These are phyloP conservation scores for Tyto alba DNA, from an alignment of 2,113 vertebrate genomes.

Conservation along the genomic window DNA sequence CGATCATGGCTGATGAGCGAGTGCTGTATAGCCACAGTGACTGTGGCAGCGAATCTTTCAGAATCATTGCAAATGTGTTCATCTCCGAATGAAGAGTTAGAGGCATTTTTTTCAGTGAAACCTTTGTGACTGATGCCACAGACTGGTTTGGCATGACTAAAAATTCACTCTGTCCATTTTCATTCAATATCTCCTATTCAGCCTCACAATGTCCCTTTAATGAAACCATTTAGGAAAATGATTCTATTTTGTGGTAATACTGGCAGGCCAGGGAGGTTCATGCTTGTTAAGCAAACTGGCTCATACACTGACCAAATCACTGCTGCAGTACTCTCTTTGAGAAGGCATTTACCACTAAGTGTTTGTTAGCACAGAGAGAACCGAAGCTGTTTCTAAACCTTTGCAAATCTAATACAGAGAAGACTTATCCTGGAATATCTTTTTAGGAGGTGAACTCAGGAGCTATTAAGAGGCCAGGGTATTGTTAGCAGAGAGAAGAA, in stretches of 20 bases:
- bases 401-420: slow-evolving; percentile 39
- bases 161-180: not conserved
- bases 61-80: not conserved
- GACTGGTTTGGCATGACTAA: not conserved
- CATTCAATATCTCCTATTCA: not conserved
- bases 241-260: slow-evolving; percentile 21
- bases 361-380: slow-evolving; percentile 13
- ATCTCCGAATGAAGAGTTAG: not conserved
- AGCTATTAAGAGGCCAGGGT: slow-evolving; percentile 5
- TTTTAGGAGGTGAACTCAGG: slow-evolving; percentile 38
- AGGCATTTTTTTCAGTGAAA: not conserved
- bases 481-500: slow-evolving; percentile 29
- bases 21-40: not conserved
- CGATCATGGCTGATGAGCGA: not conserved
- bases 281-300: slow-evolving; percentile 44
- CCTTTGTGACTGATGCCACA: slow-evolving; percentile 26
- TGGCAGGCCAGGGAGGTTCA: slow-evolving; percentile 2
- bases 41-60: slow-evolving; percentile 6
- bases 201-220: slow-evolving; percentile 12
- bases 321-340: not conserved
- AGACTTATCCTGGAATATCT: slow-evolving; percentile 1
- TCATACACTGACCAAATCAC: slow-evolving; percentile 27
- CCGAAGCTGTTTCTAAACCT: slow-evolving; percentile 32
- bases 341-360: slow-evolving; percentile 22
- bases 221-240: slow-evolving; percentile 42